Evolutionary conservation across 2,797 vertebrate species (phyloP).

Genomic region (Sebastes minor): DNA sequence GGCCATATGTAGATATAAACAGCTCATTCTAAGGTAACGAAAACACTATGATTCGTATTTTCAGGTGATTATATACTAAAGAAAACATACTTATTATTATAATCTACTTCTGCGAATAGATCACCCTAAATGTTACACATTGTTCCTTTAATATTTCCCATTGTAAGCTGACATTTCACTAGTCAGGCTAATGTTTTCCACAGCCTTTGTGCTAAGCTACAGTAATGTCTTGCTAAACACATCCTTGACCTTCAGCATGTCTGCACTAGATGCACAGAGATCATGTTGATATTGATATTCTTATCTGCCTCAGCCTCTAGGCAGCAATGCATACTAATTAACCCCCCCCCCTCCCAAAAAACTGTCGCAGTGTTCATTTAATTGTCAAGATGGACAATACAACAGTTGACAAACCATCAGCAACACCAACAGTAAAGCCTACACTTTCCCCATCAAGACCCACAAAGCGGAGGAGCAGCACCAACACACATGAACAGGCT

Average conservation of each 20-base stretch:
- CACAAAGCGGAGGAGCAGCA: not conserved
- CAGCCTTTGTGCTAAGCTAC: not conserved
- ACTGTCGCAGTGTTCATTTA: not conserved
- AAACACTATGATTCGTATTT: not conserved
- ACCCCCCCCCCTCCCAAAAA: not conserved
- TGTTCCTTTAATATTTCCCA: not conserved
- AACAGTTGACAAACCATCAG: not conserved
- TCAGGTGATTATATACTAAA: not conserved
- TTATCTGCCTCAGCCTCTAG: not conserved
- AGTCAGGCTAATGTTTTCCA: not conserved
- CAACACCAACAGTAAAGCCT: not conserved
- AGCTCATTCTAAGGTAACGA: not conserved
- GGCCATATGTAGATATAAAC: not conserved
- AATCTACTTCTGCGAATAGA: not conserved
- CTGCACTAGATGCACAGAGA: not conserved
- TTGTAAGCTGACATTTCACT: not conserved
- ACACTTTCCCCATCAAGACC: not conserved
- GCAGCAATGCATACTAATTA: not conserved
- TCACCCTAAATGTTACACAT: not conserved
- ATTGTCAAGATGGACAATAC: not conserved
- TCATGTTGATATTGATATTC: not conserved
- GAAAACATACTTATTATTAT: not conserved
- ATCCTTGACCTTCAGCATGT: not conserved
- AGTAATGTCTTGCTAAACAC: not conserved
- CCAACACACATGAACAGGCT: not conserved